These are phyloP conservation scores for Hesperia comma DNA, from an alignment of 2,888 invertebrate species.

Conservation along the genomic window DNA sequence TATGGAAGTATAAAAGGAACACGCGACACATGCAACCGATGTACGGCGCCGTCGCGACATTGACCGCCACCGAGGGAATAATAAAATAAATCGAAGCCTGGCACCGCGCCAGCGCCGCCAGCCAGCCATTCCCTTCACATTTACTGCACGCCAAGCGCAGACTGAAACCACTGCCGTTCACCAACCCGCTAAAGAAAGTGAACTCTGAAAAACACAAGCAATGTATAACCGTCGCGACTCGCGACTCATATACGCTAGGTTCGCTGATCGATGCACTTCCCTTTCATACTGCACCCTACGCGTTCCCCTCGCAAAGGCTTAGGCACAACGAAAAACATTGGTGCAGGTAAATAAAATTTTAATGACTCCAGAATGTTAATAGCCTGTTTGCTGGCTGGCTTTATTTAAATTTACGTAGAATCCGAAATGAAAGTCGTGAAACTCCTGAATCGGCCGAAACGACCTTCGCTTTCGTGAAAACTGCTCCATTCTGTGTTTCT, in stretches of 20 bases:
- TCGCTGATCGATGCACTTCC: slow-evolving; percentile 58
- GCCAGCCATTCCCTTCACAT: slow-evolving; percentile 73
- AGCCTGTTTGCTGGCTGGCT: not conserved
- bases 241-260: slow-evolving; percentile 20
- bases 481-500: slow-evolving; percentile 70
- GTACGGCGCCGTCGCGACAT: slow-evolving; percentile 78
- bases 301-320: slow-evolving; percentile 36
- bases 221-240: slow-evolving; percentile 37
- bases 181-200: slow-evolving; percentile 20
- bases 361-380: slow-evolving; percentile 18
- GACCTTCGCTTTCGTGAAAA: slow-evolving; percentile 81
- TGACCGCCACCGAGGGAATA: slow-evolving; percentile 80
- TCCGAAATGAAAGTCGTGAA: slow-evolving; percentile 22
- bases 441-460: slow-evolving; percentile 43
- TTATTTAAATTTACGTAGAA: slow-evolving; percentile 25
- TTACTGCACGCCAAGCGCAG: slow-evolving; percentile 30
- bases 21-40: slow-evolving; percentile 67
- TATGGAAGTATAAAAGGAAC: slow-evolving; percentile 54
- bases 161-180: slow-evolving; percentile 34
- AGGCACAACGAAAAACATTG: slow-evolving; percentile 28
- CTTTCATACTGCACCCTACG: slow-evolving; percentile 58
- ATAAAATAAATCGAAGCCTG: slow-evolving; percentile 80
- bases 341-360: slow-evolving; percentile 22
- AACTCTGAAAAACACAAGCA: slow-evolving; percentile 34
- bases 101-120: slow-evolving; percentile 65